Base-by-base conservation (phyloP, 1,140 invertebrate genomes). In the Temnothorax nylanderi region DNA sequence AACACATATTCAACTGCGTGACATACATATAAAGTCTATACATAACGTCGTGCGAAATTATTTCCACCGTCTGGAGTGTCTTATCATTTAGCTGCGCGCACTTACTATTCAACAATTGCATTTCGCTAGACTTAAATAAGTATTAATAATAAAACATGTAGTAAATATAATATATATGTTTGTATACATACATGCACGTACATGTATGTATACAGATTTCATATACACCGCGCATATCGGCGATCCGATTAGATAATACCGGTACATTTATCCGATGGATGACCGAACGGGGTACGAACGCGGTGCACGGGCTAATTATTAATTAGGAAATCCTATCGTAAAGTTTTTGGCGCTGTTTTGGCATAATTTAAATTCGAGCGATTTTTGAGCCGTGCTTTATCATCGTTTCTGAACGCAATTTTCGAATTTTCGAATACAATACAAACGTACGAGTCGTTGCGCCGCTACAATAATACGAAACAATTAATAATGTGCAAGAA, bases 91-190 rank as follows among this genome's bases (percentile, higher is more conserved):
- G 67, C 84, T 74, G 56, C 54, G 86, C 85, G 65, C 47, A 58
- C 56, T 72, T 62, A 60, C 60, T 64, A 21, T 87, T 85, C 37
- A 78, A 90, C 87, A 82, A 88, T 76, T 86, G 71, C 72, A 69
- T 62, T 44, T 72, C 62, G 81, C 65, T 87, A 87, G 62, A 85
- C 81, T 90, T 86, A 71, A 69, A 8, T 87, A 78, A 32, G 41
- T 89, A 69, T 88, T 85, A 85, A 92, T 92, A 92, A 89, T 92
- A 91, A 92, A 92, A 92, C 84, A 87, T 77, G 78, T 88, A 90
- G 65, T 90, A 91, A 92, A 92, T 92, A 85, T 88, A 78, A 88
- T 86, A 47, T 88, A 10, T 84, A 86, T 75, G 41, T 71, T 85
- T 86, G 87, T 7, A 37, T n/a, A 37, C 8, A 65, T 62, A 54